These are phyloP conservation scores for Strongylocentrotus purpuratus DNA, from an alignment of 35 echinoderm and acorn worm species.

Conservation along the genomic window DNA sequence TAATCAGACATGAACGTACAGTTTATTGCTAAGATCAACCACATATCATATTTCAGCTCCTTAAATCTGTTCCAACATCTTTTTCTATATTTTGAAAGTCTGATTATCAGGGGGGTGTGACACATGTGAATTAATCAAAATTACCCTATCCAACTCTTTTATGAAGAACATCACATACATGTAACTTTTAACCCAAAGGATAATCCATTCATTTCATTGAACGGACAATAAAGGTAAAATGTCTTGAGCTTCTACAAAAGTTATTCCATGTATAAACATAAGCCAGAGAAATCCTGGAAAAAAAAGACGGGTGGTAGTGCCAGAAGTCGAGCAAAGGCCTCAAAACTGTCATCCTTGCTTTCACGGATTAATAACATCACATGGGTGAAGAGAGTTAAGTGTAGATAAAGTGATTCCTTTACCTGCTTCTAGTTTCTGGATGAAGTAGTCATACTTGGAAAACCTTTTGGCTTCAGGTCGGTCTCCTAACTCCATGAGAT, in stretches of 20 bases:
- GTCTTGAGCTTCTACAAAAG: not conserved
- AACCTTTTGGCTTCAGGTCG: slow-evolving; percentile 66
- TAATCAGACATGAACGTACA: not conserved
- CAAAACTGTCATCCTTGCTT: not conserved
- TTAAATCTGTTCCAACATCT: not conserved
- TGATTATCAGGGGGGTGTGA: not conserved
- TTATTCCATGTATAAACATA: not conserved
- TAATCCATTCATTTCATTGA: too few relatives aligned
- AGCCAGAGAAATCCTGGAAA: not conserved
- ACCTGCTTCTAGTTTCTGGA: slow-evolving; percentile 99
- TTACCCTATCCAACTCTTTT: too few relatives aligned
- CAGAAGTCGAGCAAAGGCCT: not conserved
- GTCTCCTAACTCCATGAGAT: slow-evolving; percentile 48
- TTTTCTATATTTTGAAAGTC: too few relatives aligned
- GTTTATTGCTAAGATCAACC: not conserved
- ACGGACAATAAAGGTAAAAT: not conserved
- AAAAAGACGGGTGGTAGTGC: not conserved
- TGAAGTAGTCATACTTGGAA: slow-evolving; percentile 99
- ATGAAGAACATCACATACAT: too few relatives aligned
- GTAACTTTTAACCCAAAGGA: too few relatives aligned
- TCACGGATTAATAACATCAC: not conserved
- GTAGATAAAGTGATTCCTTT: not conserved
- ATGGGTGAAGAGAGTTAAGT: not conserved
- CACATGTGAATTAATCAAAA: not conserved
- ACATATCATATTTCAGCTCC: not conserved